A percentile compares a stretch with the other conserved stretches of the same genome.
Conservation (phyloP, 2,797 vertebrate genomes). For the Eulemur mongoz region DNA sequence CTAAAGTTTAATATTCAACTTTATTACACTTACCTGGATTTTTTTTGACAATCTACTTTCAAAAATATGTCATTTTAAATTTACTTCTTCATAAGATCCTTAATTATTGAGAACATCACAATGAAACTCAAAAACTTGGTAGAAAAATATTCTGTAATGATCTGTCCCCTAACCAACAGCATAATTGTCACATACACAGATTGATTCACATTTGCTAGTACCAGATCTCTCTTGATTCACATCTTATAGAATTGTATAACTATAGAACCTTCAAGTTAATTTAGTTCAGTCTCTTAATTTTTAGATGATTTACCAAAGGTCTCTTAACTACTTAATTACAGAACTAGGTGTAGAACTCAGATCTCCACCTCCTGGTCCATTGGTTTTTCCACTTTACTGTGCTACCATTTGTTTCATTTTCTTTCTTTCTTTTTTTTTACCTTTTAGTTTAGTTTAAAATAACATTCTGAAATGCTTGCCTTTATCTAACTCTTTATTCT, state of each 20-base stretch:
- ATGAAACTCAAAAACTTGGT: not conserved
- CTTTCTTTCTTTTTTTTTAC: not conserved
- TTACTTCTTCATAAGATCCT: not conserved
- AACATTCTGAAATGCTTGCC: slow-evolving; percentile 18
- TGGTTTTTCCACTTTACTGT: not conserved
- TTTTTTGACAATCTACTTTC: slow-evolving; percentile 7
- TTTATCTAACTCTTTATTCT: not conserved
- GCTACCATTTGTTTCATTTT: not conserved
- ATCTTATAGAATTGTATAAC: not conserved
- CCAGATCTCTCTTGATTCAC: not conserved
- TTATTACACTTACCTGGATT: not conserved
- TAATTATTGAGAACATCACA: not conserved
- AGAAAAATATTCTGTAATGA: not conserved
- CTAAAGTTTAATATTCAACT: slow-evolving; percentile 18
- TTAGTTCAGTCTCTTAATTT: slow-evolving; percentile 8
- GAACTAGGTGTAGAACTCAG: not conserved
- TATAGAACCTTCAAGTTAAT: not conserved
- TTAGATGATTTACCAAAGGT: not conserved
- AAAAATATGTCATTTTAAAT: slow-evolving; percentile 18
- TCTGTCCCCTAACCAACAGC: not conserved
- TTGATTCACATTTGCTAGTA: not conserved
- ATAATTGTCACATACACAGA: not conserved
- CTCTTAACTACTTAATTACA: not conserved
- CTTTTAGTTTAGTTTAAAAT: slow-evolving; percentile 22
- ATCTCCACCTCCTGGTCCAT: not conserved